Conservation (phyloP, 2,113 vertebrate genomes). For the Tinamus guttatus region DNA sequence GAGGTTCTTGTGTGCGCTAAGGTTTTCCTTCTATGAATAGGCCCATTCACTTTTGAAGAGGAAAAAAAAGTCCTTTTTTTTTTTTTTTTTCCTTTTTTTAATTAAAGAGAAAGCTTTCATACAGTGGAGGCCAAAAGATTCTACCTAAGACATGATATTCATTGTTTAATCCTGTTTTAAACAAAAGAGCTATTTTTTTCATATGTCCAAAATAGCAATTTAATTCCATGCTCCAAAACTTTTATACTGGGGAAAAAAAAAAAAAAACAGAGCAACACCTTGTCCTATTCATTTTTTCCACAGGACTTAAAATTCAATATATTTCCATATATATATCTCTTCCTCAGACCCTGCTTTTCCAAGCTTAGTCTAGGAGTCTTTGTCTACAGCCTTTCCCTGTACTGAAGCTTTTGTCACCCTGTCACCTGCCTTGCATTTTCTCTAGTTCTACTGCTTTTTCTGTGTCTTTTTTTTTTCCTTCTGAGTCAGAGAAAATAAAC, state of each 20-base stretch:
- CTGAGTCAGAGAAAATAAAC: not conserved
- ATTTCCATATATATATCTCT: not conserved
- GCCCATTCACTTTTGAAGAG: not conserved
- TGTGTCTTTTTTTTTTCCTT: not conserved
- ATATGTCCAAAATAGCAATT: not conserved
- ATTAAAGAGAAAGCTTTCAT: not conserved
- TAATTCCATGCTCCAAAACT: not conserved
- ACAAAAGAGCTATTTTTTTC: not conserved
- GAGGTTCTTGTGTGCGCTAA: not conserved
- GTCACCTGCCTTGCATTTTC: not conserved
- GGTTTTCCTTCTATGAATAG: not conserved
- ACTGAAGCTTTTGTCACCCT: not conserved
- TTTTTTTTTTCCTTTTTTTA: not conserved
- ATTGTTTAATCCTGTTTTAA: not conserved
- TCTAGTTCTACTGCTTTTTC: not conserved
- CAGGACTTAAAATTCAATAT: not conserved
- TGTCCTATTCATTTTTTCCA: not conserved
- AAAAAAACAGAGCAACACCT: not conserved
- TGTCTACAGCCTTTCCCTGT: not conserved
- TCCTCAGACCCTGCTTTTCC: not conserved
- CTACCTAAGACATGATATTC: not conserved
- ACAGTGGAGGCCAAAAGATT: not conserved
- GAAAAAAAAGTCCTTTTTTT: not conserved
- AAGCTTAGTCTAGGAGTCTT: not conserved
- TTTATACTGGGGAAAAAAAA: not conserved